A percentile compares a stretch with the other conserved stretches of the same genome.
Evolutionary conservation across 53 echinoderm and acorn worm species (phyloP).

Genomic region (Echinarachnius parma): DNA sequence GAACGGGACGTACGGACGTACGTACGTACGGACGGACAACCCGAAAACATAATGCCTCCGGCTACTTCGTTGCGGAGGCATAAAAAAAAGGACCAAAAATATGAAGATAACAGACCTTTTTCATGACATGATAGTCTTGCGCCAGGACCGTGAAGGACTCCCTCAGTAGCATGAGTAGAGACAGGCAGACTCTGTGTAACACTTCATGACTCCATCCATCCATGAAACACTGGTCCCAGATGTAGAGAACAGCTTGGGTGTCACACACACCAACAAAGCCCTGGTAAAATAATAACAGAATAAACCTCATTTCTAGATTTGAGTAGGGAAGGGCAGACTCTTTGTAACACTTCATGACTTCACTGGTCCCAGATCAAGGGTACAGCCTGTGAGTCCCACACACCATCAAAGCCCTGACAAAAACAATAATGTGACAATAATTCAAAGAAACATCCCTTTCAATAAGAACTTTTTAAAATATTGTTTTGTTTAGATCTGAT

Average conservation of each 20-base stretch:
- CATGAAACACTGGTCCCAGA: constrained; percentile 82
- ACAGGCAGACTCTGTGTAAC: constrained; percentile 51
- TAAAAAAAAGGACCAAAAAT: too few species aligned
- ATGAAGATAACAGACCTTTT: constrained; percentile 75
- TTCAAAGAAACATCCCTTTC: too few species aligned
- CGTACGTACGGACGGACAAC: too few species aligned
- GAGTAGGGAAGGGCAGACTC: constrained; percentile 55
- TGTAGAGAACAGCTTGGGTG: constrained; percentile 57
- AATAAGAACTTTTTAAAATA: too few species aligned
- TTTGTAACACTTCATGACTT: constrained; percentile 41
- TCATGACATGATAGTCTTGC: constrained; percentile 74
- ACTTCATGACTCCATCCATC: constrained; percentile 51
- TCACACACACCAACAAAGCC: constrained; percentile 79
- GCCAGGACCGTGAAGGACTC: constrained; percentile 51
- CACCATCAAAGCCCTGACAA: constrained; percentile 76
- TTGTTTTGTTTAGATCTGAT: too few species aligned
- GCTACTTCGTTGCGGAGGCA: too few species aligned
- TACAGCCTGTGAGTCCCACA: constrained; percentile 60
- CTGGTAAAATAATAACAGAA: constrained; percentile 33
- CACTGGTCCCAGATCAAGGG: constrained; percentile 77
- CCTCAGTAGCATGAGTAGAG: constrained; percentile 55
- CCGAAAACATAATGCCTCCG: too few species aligned
- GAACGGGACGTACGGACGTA: too few species aligned
- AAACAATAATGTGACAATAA: too few species aligned
- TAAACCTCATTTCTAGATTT: too few species aligned